Evolutionary conservation across 2,113 vertebrate species (phyloP), one percentile per base, ranked within the genome.

Genomic region (Tupaia chinensis): DNA sequence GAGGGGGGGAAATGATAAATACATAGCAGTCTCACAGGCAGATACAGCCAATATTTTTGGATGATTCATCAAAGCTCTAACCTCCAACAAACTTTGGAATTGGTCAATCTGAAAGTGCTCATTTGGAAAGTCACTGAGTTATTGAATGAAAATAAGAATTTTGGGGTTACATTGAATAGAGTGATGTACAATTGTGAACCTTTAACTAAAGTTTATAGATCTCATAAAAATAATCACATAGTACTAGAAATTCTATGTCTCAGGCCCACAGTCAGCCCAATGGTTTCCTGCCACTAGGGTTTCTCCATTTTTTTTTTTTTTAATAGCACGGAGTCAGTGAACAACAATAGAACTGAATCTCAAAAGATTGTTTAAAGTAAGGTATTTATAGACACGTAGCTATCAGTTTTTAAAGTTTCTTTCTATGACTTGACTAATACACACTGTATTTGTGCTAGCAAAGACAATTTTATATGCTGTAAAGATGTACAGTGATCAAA

Each of bases 151-250:
- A 86, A 77, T 32, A 96, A 88, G 60, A 77, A 56, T 65, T 85
- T 87, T 69, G 16, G 44, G 63, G 65, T 92, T 88, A 92, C 95
- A 93, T n/a, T 92, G 91, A 86, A 77, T 66, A 96, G 54, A 95
- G 76, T 65, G 20, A 32, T 95, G 19, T 86, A 68, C 79, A 79
- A 73, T 22, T 76, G 61, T 44, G 73, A 53, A 87, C 44, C 69
- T 92, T 87, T 72, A 77, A 94, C 58, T 69, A 58, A 76, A 84
- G 77, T 85, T 60, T 91, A 53, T 89, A 16, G 70, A 53, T 72
- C 76, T 95, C 78, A 58, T 82, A 93, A 95, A 97, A 95, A 95
- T 63, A 92, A 88, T 65, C 44, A 68, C 77, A 27, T 15, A 88
- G 87, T 82, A 61, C 61, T 65, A 90, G 89, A 74, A 94, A 92